Base-by-base conservation (phyloP, 1,140 invertebrate species). In the Achroia grisella region DNA sequence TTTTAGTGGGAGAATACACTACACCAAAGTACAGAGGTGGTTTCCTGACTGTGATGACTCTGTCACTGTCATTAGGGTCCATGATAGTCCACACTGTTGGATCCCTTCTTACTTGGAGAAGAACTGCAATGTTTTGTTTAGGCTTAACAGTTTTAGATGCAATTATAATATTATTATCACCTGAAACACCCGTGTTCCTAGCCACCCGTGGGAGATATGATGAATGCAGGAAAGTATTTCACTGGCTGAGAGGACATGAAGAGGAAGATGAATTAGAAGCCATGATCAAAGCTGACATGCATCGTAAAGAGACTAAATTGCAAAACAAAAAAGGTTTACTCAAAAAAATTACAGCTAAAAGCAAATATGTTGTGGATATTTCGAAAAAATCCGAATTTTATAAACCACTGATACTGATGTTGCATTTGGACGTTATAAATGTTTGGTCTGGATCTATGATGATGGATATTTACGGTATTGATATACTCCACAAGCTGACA, bases 161-260 rank as follows among this genome's bases (percentile, higher is more conserved):
- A n/a, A 12, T 67, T 0, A 67, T 68, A 2, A 55, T 69, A 0
- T 35, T 60, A n/a, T 46, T 52, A 9, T 67, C 59, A 6, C 65
- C 65, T n/a, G 69, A 72, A 48, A 67, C 64, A 8, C 69, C 69
- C 1, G 60, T 54, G 33, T 72, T 57, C 52, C 39, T 69, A 3
- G 57, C 63, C 8, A 56, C 56, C 36, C 62, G 62, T 30, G 58
- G 56, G 0, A 56, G 55, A 33, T 62, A 60, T 31, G 62, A 70
- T 1, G 64, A 68, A 4, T 52, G 58, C 23, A 62, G 39, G 10
- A 50, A 43, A 45, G 50, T 60, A 2, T 73, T 73, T 39, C 43
- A 50, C 36, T 70, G 59, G 60, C 30, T 70, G n/a, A 49, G 70
- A 42, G 58, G 56, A 39, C 39, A 56, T 10, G 44, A 44, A 1